A percentile compares a stretch with the other conserved stretches of the same genome.
phyloP scores from a whole-genome alignment of 2,797 vertebrate genomes.

The Aldrovandia affinis region DNA sequence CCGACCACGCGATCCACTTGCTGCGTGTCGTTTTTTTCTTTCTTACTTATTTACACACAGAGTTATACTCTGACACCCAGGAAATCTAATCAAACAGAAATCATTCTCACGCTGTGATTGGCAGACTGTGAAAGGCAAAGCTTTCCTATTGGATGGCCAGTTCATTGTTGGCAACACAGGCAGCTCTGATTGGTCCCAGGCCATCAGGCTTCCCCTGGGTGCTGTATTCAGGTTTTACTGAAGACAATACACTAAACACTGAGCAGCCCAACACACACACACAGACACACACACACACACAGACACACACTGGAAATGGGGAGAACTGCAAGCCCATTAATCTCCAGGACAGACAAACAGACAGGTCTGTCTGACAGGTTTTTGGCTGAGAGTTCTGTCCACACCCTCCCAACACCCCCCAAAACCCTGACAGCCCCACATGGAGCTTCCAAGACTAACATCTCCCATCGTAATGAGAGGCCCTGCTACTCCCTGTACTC shows the following conservation, averaged over 20 bases:
- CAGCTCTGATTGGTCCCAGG: slow-evolving; percentile 41
- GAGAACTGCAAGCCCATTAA: not conserved
- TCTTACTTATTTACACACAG: slow-evolving; percentile 56
- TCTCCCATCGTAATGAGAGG: not conserved
- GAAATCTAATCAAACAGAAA: slow-evolving; percentile 34
- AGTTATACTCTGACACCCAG: slow-evolving; percentile 26
- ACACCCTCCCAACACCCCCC: not conserved
- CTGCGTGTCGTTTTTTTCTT: slow-evolving; percentile 49
- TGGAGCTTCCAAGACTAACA: not conserved
- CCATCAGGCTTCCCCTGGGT: slow-evolving; percentile 56
- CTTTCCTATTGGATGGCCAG: slow-evolving; percentile 41
- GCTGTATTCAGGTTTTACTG: slow-evolving; percentile 58
- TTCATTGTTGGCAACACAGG: slow-evolving; percentile 55
- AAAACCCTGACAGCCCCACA: not conserved
- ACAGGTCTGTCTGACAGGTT: not conserved
- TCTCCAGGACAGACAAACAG: not conserved
- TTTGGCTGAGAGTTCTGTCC: not conserved
- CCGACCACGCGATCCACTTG: not conserved
- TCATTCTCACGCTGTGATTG: slow-evolving; percentile 50
- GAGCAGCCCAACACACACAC: not conserved
- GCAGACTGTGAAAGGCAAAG: slow-evolving; percentile 42
- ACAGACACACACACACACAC: not conserved
- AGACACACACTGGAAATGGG: not conserved
- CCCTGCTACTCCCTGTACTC: not conserved
- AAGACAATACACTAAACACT: slow-evolving; percentile 49